Base-by-base conservation (phyloP, 2,797 vertebrate species). In the Esox lucius region DNA sequence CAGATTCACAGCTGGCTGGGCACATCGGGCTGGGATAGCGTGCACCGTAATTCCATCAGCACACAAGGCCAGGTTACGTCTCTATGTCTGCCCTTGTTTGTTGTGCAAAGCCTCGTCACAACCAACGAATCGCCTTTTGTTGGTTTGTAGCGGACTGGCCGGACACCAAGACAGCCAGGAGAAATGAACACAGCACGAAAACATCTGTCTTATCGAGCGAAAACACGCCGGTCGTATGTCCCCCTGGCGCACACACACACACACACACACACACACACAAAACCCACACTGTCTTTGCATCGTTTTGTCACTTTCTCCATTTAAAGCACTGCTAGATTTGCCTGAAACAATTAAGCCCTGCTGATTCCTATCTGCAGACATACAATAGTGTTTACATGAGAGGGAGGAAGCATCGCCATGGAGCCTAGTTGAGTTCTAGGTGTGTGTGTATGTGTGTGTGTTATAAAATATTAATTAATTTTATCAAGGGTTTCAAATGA, bases 331-430 rank as follows among this genome's bases (percentile, higher is more conserved):
- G 80, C 9, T 80, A 89, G 80, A 93, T 93, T 92, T 92, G 85
- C 88, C 86, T 89, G 82, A 90, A 91, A 94, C 92, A 93, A 94
- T 94, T 92, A 92, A 81, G 86, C 80, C 71, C 78, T 78, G 84
- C 88, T 83, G 93, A 94, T 94, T 85, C 76, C 81, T 92, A 94
- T 94, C 92, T 35, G 8, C 67, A 49, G 6, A 33, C 51, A 83
- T 86, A 94, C 93, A 94, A 94, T 94, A 91, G 92, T 93, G 93
- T 94, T 94, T 93, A 93, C 88, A 85, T 64, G 85, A 69, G 12
- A n/a, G 1, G 5, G 80, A 93, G 93, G 94, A 94, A 94, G 82
- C 49, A 80, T 85, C 86, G 91, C 90, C 87, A 91, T 88, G 86
- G 91, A 92, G 88, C 87, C 80, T 81, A 84, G 81, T 87, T 26